phyloP scores from a whole-genome alignment of 2,888 invertebrate species.

The Carcina quercana region DNA sequence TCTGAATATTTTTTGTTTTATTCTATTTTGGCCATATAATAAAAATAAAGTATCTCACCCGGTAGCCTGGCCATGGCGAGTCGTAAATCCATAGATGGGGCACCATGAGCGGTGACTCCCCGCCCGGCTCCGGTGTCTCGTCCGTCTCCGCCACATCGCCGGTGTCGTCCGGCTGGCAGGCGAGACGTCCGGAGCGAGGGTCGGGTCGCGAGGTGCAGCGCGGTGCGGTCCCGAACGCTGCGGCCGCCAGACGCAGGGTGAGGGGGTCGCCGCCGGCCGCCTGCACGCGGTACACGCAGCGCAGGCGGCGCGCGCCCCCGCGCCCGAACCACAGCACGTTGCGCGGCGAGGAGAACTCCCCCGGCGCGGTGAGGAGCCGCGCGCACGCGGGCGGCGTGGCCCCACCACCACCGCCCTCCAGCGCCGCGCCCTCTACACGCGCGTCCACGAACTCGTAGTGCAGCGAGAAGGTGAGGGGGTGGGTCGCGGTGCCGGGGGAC shows the following conservation, averaged over 20 bases:
- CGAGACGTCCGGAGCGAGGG: constrained; percentile 79
- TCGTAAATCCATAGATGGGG: constrained; percentile 77
- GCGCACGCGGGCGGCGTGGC: constrained; percentile 47
- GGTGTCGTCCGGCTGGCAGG: constrained; percentile 41
- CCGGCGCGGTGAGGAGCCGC: constrained; percentile 49
- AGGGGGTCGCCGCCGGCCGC: constrained; percentile 79
- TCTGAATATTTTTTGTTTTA: too few relatives aligned
- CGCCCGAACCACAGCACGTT: constrained; percentile 90
- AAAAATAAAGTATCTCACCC: constrained; percentile 54
- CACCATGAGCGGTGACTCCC: constrained; percentile 41
- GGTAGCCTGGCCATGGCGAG: constrained; percentile 81
- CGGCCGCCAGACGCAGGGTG: constrained; percentile 79
- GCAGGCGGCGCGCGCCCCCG: constrained; percentile 84
- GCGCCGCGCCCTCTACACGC: constrained; percentile 80
- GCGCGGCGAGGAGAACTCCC: constrained; percentile 81
- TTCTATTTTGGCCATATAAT: too few relatives aligned
- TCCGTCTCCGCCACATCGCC: too few relatives aligned
- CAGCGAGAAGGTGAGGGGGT: constrained; percentile 81
- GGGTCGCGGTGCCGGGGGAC: constrained; percentile 84
- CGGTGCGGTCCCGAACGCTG: constrained; percentile 77
- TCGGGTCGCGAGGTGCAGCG: constrained; percentile 82
- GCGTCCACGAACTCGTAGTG: constrained; percentile 92
- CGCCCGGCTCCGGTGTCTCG: constrained; percentile 11
- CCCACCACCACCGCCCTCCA: constrained; percentile 56
- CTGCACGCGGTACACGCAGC: constrained; percentile 85